These are phyloP conservation scores for Phylloscopus collybita DNA, from an alignment of 2,797 vertebrate species.

Conservation along the genomic window DNA sequence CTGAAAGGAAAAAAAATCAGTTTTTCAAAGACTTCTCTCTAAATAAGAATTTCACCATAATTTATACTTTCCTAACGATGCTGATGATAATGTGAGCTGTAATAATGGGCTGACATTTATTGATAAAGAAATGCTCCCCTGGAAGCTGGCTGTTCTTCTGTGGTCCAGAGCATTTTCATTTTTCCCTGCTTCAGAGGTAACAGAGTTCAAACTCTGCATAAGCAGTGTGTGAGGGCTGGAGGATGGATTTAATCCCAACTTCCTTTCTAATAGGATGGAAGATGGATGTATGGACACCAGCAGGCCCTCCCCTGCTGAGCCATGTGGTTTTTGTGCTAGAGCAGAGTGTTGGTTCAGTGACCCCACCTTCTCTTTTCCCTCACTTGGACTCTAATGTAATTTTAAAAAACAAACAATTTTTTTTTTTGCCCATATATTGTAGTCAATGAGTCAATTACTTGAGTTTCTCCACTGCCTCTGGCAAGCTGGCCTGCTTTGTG, in stretches of 20 bases:
- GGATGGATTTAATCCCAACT: background rate
- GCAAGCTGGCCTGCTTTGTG: background rate
- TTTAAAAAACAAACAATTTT: background rate
- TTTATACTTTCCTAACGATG: background rate
- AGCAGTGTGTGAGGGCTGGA: background rate
- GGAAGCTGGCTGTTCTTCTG: background rate
- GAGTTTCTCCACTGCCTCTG: background rate
- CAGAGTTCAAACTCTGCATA: background rate
- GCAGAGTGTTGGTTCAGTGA: background rate
- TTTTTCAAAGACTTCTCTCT: background rate
- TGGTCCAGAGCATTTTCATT: background rate
- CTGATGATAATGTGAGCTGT: background rate
- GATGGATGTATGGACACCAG: background rate
- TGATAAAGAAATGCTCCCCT: background rate
- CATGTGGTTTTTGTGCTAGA: background rate
- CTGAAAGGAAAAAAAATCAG: background rate
- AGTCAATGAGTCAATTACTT: background rate
- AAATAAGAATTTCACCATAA: background rate
- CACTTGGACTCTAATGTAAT: background rate
- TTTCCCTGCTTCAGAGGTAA: background rate
- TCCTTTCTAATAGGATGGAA: background rate
- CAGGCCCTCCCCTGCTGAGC: background rate
- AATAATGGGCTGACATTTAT: background rate
- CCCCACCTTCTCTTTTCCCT: background rate
- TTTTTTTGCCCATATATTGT: accelerated